These are phyloP conservation scores for Anabacerthia variegaticeps DNA, from an alignment of 2,797 vertebrate species.

Conservation along the genomic window DNA sequence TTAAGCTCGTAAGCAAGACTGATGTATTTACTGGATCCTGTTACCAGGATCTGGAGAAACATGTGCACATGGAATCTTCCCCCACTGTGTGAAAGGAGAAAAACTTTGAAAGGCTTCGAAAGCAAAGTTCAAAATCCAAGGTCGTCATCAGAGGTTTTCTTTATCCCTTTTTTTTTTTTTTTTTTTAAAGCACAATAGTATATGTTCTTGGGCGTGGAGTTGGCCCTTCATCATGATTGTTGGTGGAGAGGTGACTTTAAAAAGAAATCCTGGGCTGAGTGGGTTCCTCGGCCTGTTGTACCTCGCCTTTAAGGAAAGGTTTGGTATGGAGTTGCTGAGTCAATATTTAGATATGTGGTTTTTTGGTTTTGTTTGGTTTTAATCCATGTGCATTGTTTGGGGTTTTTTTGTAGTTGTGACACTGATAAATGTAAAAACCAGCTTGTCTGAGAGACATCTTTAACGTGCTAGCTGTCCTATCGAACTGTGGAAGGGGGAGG, in stretches of 20 bases:
- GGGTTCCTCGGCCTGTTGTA: neutral
- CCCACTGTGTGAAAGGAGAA: neutral
- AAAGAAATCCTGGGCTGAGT: neutral
- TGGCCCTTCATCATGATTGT: neutral
- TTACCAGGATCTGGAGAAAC: neutral
- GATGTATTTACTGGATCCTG: neutral
- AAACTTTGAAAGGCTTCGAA: neutral
- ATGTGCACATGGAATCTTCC: neutral
- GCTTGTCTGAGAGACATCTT: neutral
- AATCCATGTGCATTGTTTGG: neutral
- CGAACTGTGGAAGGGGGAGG: neutral
- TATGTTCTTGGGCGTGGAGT: neutral
- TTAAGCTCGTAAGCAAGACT: neutral
- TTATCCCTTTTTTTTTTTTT: no score
- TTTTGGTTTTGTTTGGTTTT: neutral
- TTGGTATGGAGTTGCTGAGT: neutral
- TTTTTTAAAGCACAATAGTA: neutral
- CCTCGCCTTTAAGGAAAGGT: neutral
- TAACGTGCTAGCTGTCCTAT: fast-evolving
- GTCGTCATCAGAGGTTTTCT: neutral
- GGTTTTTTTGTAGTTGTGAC: neutral
- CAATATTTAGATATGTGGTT: fast-evolving
- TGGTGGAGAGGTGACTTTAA: neutral
- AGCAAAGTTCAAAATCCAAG: neutral
- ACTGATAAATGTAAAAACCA: neutral